phyloP scores from a whole-genome alignment of 30 jellyfish, hydroid and myxozoan genomes.

The Pseudorhiza aurosa region DNA sequence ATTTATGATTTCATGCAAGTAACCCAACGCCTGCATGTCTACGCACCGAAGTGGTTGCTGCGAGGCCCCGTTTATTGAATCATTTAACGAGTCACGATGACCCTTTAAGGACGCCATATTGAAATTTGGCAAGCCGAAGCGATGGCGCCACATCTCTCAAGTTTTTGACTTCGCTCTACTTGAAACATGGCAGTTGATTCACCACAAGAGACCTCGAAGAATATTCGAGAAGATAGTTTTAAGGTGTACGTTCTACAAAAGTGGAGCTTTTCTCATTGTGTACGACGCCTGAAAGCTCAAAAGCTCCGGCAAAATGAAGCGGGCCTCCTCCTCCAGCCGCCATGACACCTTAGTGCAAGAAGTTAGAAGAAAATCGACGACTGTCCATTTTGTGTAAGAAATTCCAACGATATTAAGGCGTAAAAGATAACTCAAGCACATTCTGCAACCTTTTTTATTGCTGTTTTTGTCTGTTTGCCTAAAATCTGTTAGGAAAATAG shows the following conservation, averaged over 20 bases:
- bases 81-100: slow-evolving; percentile 8
- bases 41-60: slow-evolving; percentile 29
- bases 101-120: slow-evolving; percentile 52
- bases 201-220: background rate
- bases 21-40: background rate
- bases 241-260: background rate
- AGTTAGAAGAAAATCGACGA: slow-evolving; percentile 16
- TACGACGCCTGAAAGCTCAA: slow-evolving; percentile 12
- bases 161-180: background rate
- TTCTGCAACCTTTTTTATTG: background rate
- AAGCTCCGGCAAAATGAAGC: slow-evolving; percentile 9
- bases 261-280: background rate
- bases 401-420: background rate
- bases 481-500: background rate
- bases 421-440: background rate
- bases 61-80: slow-evolving; percentile 41
- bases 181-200: background rate
- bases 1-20: no score
- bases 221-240: background rate
- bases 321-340: slow-evolving; percentile 54
- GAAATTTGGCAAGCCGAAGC: slow-evolving; percentile 26
- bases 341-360: slow-evolving; percentile 38
- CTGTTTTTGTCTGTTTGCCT: background rate
- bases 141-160: background rate
- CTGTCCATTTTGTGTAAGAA: slow-evolving; percentile 33